Evolutionary conservation across 1,140 invertebrate genomes (phyloP).

Genomic region (Coboldia fuscipes): DNA sequence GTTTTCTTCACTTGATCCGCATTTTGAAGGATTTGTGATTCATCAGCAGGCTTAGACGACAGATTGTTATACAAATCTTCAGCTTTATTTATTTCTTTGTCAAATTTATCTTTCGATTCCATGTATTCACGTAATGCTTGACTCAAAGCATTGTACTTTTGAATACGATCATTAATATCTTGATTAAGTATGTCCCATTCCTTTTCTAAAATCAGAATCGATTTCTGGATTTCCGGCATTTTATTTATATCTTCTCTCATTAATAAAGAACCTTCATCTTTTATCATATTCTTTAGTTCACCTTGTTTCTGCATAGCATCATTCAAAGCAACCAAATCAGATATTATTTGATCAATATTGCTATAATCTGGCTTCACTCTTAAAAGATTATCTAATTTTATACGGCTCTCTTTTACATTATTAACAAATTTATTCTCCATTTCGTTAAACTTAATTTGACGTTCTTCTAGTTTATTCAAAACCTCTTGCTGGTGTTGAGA

Average conservation of each 20-base stretch:
- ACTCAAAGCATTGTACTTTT: slow-evolving; percentile 48
- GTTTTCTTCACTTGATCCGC: slow-evolving; percentile 54
- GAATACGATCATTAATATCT: slow-evolving; percentile 46
- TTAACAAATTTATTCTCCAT: slow-evolving; percentile 38
- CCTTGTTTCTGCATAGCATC: slow-evolving; percentile 26
- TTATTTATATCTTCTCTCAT: slow-evolving; percentile 63
- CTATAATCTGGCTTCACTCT: slow-evolving; percentile 14
- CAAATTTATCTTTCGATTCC: slow-evolving; percentile 43
- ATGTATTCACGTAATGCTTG: slow-evolving; percentile 52
- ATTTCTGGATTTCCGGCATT: slow-evolving; percentile 54
- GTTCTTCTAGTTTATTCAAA: slow-evolving; percentile 39
- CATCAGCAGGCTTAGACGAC: slow-evolving; percentile 14
- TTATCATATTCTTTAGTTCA: slow-evolving; percentile 31
- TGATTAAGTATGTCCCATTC: slow-evolving; percentile 61
- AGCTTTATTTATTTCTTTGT: slow-evolving; percentile 41
- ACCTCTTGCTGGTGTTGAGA: slow-evolving; percentile 39
- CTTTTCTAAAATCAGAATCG: slow-evolving; percentile 46
- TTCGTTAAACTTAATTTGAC: slow-evolving; percentile 43
- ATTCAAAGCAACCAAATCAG: slow-evolving; percentile 15
- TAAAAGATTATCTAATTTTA: slow-evolving; percentile 29
- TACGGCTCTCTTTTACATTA: slow-evolving; percentile 31
- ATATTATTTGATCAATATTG: slow-evolving; percentile 22
- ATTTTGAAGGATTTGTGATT: slow-evolving; percentile 28
- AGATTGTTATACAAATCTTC: slow-evolving; percentile 13
- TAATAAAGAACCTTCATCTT: slow-evolving; percentile 46